phyloP scores from a whole-genome alignment of 1,140 invertebrate species.

The Sitobion miscanthi region DNA sequence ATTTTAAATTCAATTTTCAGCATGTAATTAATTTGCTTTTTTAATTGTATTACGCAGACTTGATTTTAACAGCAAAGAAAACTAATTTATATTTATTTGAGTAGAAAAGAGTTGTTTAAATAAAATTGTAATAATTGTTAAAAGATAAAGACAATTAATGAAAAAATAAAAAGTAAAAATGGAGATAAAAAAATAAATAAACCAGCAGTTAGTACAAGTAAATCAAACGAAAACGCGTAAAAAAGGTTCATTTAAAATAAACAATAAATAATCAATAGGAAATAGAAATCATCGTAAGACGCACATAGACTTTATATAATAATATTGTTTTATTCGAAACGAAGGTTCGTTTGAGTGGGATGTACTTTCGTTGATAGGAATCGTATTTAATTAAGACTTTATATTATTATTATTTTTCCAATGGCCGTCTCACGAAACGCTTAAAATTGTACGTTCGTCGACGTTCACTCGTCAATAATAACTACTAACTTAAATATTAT shows the following conservation, averaged over 20 bases:
- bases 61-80: neutral
- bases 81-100: constrained; percentile 7
- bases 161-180: neutral
- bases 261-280: neutral
- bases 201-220: neutral
- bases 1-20: neutral
- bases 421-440: neutral
- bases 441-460: neutral
- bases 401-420: neutral
- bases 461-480: neutral
- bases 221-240: neutral
- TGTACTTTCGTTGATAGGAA: neutral
- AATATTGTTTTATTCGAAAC: neutral
- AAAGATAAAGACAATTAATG: neutral
- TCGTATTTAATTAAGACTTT: neutral
- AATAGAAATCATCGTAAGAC: neutral
- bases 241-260: neutral
- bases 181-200: neutral
- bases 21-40: neutral
- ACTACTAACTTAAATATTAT: neutral
- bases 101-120: neutral
- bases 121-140: neutral
- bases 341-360: neutral
- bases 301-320: neutral
- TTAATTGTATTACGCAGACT: neutral